Base-by-base conservation (phyloP, 2,113 vertebrate genomes). In the Eudyptes chrysolophus region DNA sequence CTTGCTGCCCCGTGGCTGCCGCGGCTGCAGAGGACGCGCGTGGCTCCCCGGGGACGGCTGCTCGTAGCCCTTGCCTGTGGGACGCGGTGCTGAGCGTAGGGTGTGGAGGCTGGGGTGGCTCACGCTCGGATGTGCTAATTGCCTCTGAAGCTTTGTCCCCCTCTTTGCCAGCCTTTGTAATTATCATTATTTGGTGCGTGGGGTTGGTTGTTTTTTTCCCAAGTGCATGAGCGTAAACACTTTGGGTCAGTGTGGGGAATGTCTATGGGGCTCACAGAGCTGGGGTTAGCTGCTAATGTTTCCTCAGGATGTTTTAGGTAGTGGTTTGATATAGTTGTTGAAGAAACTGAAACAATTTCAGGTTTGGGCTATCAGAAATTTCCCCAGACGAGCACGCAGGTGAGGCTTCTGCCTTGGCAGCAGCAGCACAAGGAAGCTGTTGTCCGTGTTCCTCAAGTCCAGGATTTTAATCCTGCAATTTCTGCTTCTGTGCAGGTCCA, bases 181-280 rank as follows among this genome's bases (percentile, higher is more conserved):
- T 30, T 34, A 2, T 25, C 36, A 2, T n/a, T 2, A 10, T 42
- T 36, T 32, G 34, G 15, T 7, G 34, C 4, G 16, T 4, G 74
- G 30, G 44, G 12, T 34, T 38, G 13, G 40, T 11, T 4, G 34
- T 4, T 13, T 42, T 44, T 49, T 10, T 10, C 4, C 36, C 15
- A 30, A 27, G 55, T 12, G 27, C 26, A 17, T 3, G 15, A 77
- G 29, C 0, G 1, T 5, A 4, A 71, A 49, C 11, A 3, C 9
- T 1, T 12, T 12, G 75, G 24, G 22, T 26, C 30, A n/a, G 76
- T 0, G 1, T 29, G 36, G 29, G 85, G 32, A 48, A 29, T 11
- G 52, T 17, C 52, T 0, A 0, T 26, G 49, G 40, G 42, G 30
- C 58, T 38, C 2, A 2, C 1, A 0, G 44, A 19, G n/a, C 32